Evolutionary conservation across 2,797 vertebrate species (phyloP).

Genomic region (Poecilia picta): DNA sequence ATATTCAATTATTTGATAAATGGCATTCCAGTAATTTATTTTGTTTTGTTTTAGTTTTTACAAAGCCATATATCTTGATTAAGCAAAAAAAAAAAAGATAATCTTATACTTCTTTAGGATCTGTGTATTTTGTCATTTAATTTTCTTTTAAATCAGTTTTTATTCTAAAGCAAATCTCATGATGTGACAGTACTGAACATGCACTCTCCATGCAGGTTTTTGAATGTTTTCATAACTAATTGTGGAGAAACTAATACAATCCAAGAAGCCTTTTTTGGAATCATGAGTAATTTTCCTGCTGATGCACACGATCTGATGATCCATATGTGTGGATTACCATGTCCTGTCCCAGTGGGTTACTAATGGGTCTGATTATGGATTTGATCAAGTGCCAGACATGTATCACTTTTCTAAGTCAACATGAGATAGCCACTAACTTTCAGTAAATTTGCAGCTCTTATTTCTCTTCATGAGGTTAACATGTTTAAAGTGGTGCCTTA

Average conservation of each 20-base stretch:
- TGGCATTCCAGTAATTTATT: too few species aligned
- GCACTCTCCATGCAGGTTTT: background rate
- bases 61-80: background rate
- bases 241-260: background rate
- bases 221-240: background rate
- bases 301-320: background rate
- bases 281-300: background rate
- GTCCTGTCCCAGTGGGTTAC: background rate
- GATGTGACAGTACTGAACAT: background rate
- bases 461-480: constrained; percentile 3
- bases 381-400: background rate
- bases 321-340: background rate
- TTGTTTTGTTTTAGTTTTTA: too few species aligned
- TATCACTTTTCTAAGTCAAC: background rate
- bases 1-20: too few species aligned
- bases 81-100: background rate
- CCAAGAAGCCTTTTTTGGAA: background rate
- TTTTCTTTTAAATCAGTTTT: background rate
- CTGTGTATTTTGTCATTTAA: background rate
- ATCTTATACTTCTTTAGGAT: too few species aligned
- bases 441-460: background rate
- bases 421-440: background rate
- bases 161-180: background rate
- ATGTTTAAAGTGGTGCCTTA: background rate
- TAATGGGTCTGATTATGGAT: background rate